phyloP scores from a whole-genome alignment of 2,113 vertebrate genomes.

The Stomatorhinus ivindoensis region DNA sequence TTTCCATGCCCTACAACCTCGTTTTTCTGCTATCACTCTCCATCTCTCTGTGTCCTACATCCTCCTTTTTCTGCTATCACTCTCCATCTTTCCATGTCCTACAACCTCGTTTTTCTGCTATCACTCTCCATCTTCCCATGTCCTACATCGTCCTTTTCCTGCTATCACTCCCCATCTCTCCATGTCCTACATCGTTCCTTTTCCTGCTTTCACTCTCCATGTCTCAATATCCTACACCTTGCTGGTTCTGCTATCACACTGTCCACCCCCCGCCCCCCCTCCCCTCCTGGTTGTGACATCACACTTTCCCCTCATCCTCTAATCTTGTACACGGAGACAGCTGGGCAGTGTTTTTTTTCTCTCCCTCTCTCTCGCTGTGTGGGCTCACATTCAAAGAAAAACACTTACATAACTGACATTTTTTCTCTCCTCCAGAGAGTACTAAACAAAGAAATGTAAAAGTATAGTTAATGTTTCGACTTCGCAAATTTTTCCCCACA shows the following conservation, averaged over 20 bases:
- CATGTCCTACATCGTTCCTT: neutral
- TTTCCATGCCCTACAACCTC: neutral
- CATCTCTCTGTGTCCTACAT: neutral
- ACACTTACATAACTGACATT: constrained; percentile 19
- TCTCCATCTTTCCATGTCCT: neutral
- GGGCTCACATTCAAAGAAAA: constrained; percentile 1
- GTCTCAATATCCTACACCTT: neutral
- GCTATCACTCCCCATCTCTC: neutral
- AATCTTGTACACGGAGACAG: neutral
- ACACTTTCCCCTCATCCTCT: neutral
- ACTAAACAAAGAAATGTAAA: neutral
- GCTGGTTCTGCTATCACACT: neutral
- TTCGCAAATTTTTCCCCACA: neutral
- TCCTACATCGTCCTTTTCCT: neutral
- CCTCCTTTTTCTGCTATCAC: neutral
- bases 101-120: neutral
- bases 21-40: neutral
- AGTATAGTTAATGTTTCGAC: neutral
- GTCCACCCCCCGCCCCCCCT: neutral
- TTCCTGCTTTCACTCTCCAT: neutral
- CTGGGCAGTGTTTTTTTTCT: neutral
- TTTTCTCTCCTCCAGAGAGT: neutral
- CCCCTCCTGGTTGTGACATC: constrained; percentile 5
- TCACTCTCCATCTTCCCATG: neutral
- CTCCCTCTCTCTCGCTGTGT: neutral